Evolutionary conservation across 2,888 invertebrate genomes (phyloP).

Genomic region (Machimus atricapillus): DNA sequence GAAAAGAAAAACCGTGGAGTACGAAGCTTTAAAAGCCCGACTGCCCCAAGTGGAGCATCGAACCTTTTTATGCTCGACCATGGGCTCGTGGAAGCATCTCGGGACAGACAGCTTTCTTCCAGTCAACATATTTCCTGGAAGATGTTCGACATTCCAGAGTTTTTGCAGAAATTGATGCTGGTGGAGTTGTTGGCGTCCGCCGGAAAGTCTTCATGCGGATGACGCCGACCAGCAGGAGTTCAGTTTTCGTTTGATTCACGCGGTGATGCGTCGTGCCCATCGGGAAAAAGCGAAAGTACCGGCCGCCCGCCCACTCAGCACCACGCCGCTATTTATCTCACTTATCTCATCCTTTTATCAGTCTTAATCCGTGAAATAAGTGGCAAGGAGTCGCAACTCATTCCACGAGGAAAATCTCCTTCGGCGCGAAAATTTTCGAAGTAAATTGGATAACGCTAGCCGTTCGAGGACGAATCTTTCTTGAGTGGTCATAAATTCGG

Average conservation of each 20-base stretch:
- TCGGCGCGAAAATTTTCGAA: neutral
- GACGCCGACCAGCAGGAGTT: conserved; percentile 2
- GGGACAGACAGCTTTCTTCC: neutral
- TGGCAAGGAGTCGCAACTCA: neutral
- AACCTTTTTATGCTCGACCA: neutral
- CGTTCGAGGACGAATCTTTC: neutral
- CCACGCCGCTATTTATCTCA: neutral
- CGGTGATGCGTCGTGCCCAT: conserved; percentile 25
- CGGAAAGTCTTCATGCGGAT: neutral
- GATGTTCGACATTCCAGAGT: neutral
- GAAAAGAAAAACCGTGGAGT: neutral
- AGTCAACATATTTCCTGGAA: neutral
- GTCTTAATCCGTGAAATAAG: neutral
- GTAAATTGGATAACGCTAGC: neutral
- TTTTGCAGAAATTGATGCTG: neutral
- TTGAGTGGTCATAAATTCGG: neutral
- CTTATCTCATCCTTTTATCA: neutral
- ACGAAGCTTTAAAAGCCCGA: neutral
- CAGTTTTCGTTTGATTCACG: conserved; percentile 40
- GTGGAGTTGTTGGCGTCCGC: neutral
- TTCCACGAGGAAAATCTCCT: neutral
- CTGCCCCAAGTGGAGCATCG: neutral
- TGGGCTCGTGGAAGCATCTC: neutral
- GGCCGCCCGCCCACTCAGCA: neutral
- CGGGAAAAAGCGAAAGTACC: neutral